Evolutionary conservation across 2,888 invertebrate genomes (phyloP), one percentile per base, ranked within the genome.

Genomic region (Mimas tiliae): DNA sequence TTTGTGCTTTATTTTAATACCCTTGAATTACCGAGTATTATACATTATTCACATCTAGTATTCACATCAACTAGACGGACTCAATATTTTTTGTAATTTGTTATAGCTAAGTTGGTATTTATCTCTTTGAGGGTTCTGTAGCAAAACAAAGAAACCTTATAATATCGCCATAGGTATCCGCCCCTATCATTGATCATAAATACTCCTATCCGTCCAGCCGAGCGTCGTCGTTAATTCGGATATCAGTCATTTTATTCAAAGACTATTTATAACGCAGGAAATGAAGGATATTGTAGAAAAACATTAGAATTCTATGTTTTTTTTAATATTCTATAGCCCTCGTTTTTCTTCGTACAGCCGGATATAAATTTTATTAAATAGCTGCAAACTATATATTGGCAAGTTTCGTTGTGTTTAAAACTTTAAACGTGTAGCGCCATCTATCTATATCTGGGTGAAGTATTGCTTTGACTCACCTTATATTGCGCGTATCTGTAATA

Each of bases 401-500:
- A 16, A 48, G 27, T 27, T 27, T 33, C 33, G 33, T 51, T 11
- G 11, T 27, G 6, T 27, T 52, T 50, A 33, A 53, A n/a, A 27
- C 33, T 33, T 52, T 12, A 2, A 6, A 27, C 52, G 52, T 55
- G 11, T 42, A 58, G 42, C 58, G 58, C 58, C 58, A 58, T 58
- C 58, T 58, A 58, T 16, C 11, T 6, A 2, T 6, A 38, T 3
- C 12, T 42, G 4, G 6, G 16, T 42, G 21, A 58, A 58, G 38
- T 21, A 27, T 53, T 12, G 19, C 19, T 45, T 42, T 21, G 16
- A 64, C 72, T 62, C 63, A 90, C 92, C 90, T 90, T 91, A 75
- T 81, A 87, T 65, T 86, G 85, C 12, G 85, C 80, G 68, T 85
- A 89, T 82, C 87, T 81, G 74, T 82, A 86, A 72, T 67, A 51